Conservation (phyloP, 2,888 invertebrate genomes). For the Xanthia togata region DNA sequence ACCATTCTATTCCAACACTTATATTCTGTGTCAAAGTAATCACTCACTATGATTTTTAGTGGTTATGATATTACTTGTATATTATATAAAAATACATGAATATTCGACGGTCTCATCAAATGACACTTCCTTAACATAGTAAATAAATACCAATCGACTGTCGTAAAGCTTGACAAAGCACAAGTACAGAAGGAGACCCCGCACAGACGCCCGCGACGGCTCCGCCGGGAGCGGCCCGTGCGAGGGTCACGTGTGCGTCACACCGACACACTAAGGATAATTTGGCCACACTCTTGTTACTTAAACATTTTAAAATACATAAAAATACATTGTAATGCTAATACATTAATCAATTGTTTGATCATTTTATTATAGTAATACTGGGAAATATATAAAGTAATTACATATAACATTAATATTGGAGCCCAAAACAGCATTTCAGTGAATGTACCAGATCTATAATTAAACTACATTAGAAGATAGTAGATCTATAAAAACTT, state of each 20-base stretch:
- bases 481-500: conserved; percentile 17
- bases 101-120: conserved; percentile 18
- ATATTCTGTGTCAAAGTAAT: conserved; percentile 25
- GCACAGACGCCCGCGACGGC: neutral
- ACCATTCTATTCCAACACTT: conserved; percentile 16
- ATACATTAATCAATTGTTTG: conserved; percentile 6
- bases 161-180: conserved; percentile 50
- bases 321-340: conserved; percentile 13
- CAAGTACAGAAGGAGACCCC: conserved; percentile 6
- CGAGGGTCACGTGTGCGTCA: neutral
- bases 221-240: no score
- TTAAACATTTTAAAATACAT: conserved; percentile 35
- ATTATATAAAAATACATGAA: conserved; percentile 48
- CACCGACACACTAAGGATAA: conserved; percentile 74
- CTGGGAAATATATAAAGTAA: conserved; percentile 45
- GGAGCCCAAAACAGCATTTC: conserved; percentile 36
- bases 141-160: conserved; percentile 15
- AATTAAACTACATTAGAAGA: conserved; percentile 42
- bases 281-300: conserved; percentile 78
- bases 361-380: conserved; percentile 46
- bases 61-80: neutral
- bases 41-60: neutral
- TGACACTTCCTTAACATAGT: conserved; percentile 1
- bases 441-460: conserved; percentile 58
- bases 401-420: conserved; percentile 30